Evolutionary conservation across 2,888 invertebrate species (phyloP).

Genomic region (Heliconius sara): DNA sequence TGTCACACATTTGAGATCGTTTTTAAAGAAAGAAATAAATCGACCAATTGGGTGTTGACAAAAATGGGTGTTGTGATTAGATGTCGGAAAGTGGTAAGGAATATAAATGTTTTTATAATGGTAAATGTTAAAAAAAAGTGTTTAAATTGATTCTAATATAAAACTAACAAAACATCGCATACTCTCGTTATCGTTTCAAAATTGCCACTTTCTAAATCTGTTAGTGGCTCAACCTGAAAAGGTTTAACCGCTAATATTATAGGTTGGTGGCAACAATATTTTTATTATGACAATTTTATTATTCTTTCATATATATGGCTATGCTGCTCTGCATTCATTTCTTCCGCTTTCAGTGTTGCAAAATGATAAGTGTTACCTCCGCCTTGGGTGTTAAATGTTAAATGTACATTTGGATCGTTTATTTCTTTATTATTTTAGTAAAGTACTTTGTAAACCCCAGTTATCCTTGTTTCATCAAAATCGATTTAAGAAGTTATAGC

Average conservation of each 20-base stretch:
- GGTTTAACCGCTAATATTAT: conserved; percentile 32
- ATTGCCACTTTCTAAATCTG: conserved; percentile 43
- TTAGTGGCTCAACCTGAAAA: conserved; percentile 34
- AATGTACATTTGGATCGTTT: not conserved
- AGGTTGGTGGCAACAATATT: conserved; percentile 44
- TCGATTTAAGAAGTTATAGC: not conserved
- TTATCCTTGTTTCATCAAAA: conserved; percentile 23
- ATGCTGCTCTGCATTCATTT: conserved; percentile 34
- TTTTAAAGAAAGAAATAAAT: conserved; percentile 37
- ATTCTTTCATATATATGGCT: conserved; percentile 30
- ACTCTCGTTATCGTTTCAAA: not conserved
- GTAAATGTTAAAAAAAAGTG: not conserved
- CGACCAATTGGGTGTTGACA: conserved; percentile 37
- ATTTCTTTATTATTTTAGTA: not conserved
- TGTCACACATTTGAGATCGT: not conserved
- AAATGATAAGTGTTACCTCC: conserved; percentile 22
- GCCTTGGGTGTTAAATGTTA: conserved; percentile 31
- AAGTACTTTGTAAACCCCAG: not conserved
- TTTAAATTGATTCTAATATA: not conserved
- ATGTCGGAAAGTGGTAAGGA: conserved; percentile 51
- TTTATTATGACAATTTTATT: conserved; percentile 18
- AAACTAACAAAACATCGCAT: not conserved
- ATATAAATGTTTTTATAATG: not conserved
- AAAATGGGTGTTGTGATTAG: conserved; percentile 52
- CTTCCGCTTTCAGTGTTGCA: conserved; percentile 38